phyloP scores from a whole-genome alignment of 2,113 vertebrate species.

The Taxidea taxus region DNA sequence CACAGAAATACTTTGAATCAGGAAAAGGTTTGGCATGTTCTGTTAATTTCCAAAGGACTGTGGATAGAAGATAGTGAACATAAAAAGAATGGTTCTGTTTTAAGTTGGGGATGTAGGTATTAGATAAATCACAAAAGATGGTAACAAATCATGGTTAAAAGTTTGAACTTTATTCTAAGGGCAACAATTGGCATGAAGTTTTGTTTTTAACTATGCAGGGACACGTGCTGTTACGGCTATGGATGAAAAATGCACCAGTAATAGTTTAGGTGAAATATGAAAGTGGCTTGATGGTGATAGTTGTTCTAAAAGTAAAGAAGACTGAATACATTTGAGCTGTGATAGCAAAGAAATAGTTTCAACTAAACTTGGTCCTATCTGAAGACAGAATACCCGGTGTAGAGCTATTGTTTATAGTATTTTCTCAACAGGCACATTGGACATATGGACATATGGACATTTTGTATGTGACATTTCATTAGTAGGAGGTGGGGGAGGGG shows the following conservation, averaged over 20 bases:
- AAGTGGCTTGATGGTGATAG: background rate
- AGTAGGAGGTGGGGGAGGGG: background rate
- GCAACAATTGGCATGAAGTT: background rate
- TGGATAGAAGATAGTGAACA: background rate
- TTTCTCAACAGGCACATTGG: background rate
- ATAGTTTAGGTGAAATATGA: background rate
- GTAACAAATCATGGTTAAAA: background rate
- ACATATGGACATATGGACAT: background rate
- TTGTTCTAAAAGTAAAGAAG: background rate
- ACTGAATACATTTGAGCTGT: background rate
- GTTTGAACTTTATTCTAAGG: background rate
- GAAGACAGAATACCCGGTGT: background rate
- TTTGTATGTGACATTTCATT: background rate
- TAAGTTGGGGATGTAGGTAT: background rate
- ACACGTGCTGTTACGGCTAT: background rate
- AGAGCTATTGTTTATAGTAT: background rate
- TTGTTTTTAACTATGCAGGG: background rate
- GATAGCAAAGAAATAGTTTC: background rate
- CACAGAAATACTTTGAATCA: background rate
- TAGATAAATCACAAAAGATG: background rate
- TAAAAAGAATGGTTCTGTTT: background rate
- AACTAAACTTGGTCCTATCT: background rate
- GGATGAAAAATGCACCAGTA: background rate
- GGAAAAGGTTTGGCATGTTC: background rate
- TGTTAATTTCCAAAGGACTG: background rate